Evolutionary conservation across 2,888 invertebrate genomes (phyloP).

Genomic region (Caenorhabditis virilis): DNA sequence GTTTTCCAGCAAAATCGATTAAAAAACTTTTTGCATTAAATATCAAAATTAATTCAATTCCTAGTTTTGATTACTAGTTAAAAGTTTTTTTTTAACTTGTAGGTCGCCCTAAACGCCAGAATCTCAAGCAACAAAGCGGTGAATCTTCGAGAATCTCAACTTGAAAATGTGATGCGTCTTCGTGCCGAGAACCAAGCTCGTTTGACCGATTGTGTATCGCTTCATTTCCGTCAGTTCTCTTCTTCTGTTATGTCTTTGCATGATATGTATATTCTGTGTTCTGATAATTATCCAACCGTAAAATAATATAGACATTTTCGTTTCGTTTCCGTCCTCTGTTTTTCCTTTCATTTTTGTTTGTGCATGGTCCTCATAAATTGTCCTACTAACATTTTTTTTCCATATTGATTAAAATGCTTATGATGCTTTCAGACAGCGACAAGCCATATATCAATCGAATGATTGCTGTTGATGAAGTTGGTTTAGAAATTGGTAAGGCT

Average conservation of each 20-base stretch:
- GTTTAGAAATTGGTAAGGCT: constrained; percentile 55
- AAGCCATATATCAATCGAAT: constrained; percentile 61
- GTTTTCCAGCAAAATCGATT: too few relatives aligned
- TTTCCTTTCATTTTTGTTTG: neutral
- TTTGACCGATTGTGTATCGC: constrained; percentile 61
- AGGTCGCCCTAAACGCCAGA: constrained; percentile 23
- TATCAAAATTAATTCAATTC: too few relatives aligned
- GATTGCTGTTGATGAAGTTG: constrained; percentile 65
- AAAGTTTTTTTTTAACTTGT: too few relatives aligned
- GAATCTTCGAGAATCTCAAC: constrained; percentile 25
- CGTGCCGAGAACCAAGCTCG: constrained; percentile 53
- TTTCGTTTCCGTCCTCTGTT: neutral
- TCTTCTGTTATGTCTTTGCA: neutral
- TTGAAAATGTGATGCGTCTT: constrained; percentile 44
- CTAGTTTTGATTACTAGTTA: too few relatives aligned
- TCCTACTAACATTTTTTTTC: neutral
- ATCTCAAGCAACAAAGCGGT: constrained; percentile 22
- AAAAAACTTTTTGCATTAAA: too few relatives aligned
- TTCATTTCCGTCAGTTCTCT: constrained; percentile 57
- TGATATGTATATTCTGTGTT: constrained; percentile 18
- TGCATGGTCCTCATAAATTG: too few relatives aligned
- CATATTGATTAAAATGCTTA: neutral
- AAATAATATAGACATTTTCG: constrained; percentile 5
- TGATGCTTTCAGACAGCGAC: constrained; percentile 51
- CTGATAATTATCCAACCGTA: constrained; percentile 8